Percentiles rank a stretch among this genome's conserved stretches.
phyloP scores from a whole-genome alignment of 1,140 invertebrate species.

The Nylanderia fulva region DNA sequence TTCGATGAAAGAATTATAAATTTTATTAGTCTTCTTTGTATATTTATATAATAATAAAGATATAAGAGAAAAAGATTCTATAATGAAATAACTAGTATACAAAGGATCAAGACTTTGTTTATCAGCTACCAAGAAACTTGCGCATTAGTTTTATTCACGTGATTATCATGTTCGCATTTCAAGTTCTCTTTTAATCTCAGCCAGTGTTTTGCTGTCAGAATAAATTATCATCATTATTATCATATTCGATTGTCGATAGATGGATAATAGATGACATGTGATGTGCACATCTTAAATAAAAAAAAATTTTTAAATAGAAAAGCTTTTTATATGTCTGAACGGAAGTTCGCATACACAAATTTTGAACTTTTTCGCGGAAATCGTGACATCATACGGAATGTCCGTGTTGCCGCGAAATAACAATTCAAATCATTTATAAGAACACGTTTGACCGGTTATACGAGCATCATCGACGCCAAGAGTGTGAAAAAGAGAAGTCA shows the following conservation, averaged over 20 bases:
- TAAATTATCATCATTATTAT: slow-evolving; percentile 14
- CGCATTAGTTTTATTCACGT: slow-evolving; percentile 16
- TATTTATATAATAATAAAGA: neutral
- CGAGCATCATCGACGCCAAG: neutral
- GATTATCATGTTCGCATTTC: neutral
- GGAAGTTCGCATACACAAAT: neutral
- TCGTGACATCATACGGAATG: slow-evolving; percentile 30
- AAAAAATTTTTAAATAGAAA: slow-evolving; percentile 6
- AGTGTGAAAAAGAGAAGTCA: neutral
- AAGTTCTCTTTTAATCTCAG: slow-evolving; percentile 27
- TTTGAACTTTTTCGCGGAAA: slow-evolving; percentile 16
- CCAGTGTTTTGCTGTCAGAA: neutral
- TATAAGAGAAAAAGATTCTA: neutral
- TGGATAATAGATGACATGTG: neutral
- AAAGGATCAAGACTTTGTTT: neutral
- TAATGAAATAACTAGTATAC: neutral
- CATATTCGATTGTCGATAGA: neutral
- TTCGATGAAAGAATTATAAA: neutral
- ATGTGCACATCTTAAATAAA: neutral
- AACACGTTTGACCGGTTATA: slow-evolving; percentile 60
- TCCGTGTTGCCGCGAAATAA: slow-evolving; percentile 17
- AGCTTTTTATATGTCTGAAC: neutral
- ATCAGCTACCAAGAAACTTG: slow-evolving; percentile 1
- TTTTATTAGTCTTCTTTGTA: neutral
- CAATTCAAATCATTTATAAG: neutral